Evolutionary conservation across 2,888 invertebrate species (phyloP).

Genomic region (Tinea pellionella): DNA sequence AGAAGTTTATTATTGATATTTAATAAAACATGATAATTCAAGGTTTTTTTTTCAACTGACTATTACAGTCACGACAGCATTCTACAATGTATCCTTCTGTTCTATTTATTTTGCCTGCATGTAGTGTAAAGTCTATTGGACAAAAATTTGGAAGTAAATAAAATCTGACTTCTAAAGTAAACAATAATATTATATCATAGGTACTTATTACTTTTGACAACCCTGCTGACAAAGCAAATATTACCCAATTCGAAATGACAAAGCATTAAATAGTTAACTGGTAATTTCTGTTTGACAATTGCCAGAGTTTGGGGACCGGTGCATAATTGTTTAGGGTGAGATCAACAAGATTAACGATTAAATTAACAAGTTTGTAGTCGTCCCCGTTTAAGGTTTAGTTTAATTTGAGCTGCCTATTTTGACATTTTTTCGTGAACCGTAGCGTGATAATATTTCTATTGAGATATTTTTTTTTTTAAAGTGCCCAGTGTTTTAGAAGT

Average conservation of each 20-base stretch:
- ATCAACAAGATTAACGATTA: slow-evolving; percentile 27
- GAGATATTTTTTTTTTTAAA: too few relatives aligned
- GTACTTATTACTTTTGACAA: too few relatives aligned
- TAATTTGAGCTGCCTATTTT: slow-evolving; percentile 24
- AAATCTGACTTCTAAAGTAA: too few relatives aligned
- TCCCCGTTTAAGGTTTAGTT: neutral
- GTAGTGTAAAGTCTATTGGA: too few relatives aligned
- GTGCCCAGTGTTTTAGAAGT: too few relatives aligned
- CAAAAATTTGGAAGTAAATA: too few relatives aligned
- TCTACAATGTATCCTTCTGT: neutral
- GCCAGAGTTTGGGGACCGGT: neutral
- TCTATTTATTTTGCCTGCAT: neutral
- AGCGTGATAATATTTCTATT: too few relatives aligned
- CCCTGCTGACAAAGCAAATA: too few relatives aligned
- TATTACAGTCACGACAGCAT: neutral
- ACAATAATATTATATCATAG: too few relatives aligned
- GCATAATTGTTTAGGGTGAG: slow-evolving; percentile 49
- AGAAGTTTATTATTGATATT: neutral
- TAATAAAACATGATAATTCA: neutral
- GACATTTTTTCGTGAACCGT: neutral
- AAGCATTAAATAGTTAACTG: neutral
- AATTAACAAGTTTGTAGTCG: slow-evolving; percentile 30
- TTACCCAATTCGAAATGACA: too few relatives aligned
- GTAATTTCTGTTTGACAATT: neutral
- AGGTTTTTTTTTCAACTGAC: neutral